Conservation (phyloP, 2,888 invertebrate species). For the Tachina fera region DNA sequence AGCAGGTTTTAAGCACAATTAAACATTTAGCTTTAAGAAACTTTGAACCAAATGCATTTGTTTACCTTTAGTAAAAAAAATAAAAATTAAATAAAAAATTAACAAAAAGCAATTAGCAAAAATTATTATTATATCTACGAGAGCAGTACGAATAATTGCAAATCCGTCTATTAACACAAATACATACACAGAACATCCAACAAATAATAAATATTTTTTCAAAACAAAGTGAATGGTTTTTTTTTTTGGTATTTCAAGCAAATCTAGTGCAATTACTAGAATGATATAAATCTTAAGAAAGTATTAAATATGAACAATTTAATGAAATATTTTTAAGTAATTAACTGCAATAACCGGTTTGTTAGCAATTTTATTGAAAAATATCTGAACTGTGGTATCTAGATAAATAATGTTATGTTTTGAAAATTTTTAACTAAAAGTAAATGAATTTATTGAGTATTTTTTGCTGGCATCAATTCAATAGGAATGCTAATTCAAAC, state of each 20-base stretch:
- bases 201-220: constrained; percentile 26
- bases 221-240: constrained; percentile 58
- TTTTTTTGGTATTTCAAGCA: background rate
- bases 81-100: background rate
- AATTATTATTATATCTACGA: background rate
- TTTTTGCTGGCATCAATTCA: too few relatives aligned
- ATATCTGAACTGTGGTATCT: too few relatives aligned
- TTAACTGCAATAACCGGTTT: background rate
- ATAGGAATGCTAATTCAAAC: too few relatives aligned
- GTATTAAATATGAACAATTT: background rate
- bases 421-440: too few relatives aligned
- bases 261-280: constrained; percentile 53
- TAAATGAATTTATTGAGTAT: too few relatives aligned
- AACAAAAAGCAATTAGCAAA: constrained; percentile 5
- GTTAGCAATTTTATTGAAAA: too few relatives aligned
- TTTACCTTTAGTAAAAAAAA: constrained; percentile 12
- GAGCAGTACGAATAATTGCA: background rate
- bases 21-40: constrained; percentile 7
- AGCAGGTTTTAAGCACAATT: constrained; percentile 18
- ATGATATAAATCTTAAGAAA: background rate
- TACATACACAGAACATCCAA: background rate
- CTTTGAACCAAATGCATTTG: constrained; percentile 49
- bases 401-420: too few relatives aligned
- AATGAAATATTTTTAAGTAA: constrained; percentile 18
- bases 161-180: constrained; percentile 26